A percentile compares a stretch with the other conserved stretches of the same genome.
These are phyloP conservation scores for Germaria angustata DNA, from an alignment of 2,888 invertebrate genomes.

Conservation along the genomic window DNA sequence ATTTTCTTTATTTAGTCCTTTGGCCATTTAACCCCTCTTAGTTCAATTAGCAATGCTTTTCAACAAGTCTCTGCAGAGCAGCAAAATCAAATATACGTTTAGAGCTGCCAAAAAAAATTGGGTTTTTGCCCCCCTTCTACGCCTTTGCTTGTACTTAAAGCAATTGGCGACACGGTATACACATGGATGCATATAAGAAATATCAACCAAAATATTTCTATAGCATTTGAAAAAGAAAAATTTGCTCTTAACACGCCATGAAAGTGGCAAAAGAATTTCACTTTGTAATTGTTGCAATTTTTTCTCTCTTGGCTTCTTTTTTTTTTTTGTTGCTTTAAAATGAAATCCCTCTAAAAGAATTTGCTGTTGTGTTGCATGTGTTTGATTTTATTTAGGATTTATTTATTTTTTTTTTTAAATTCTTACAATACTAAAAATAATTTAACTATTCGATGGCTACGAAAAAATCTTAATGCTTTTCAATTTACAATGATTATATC, in stretches of 20 bases:
- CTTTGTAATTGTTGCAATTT: slow-evolving; percentile 43
- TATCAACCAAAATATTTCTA: not conserved
- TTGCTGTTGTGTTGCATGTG: not conserved
- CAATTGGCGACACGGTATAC: not conserved
- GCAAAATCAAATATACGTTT: too few relatives aligned
- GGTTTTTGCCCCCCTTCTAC: too few relatives aligned
- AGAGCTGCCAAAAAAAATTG: too few relatives aligned
- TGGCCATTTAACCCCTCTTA: too few relatives aligned
- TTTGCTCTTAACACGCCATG: slow-evolving; percentile 43
- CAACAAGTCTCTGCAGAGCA: too few relatives aligned
- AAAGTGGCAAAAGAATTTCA: not conserved
- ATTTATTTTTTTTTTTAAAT: slow-evolving; percentile 7
- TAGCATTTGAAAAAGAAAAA: slow-evolving; percentile 30
- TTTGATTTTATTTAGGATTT: slow-evolving; percentile 30
- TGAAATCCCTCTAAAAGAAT: slow-evolving; percentile 30
- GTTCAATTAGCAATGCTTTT: too few relatives aligned
- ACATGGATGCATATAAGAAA: not conserved
- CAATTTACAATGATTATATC: slow-evolving; percentile 67
- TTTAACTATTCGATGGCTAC: slow-evolving; percentile 69
- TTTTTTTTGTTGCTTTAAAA: not conserved
- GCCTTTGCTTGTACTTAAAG: not conserved
- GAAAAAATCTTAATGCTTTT: slow-evolving; percentile 67
- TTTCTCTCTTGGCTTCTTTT: too few relatives aligned
- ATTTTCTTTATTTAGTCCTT: too few relatives aligned
- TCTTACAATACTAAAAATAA: slow-evolving; percentile 65